phyloP scores from a whole-genome alignment of 2,888 invertebrate genomes.

The Tachystola acroxantha region DNA sequence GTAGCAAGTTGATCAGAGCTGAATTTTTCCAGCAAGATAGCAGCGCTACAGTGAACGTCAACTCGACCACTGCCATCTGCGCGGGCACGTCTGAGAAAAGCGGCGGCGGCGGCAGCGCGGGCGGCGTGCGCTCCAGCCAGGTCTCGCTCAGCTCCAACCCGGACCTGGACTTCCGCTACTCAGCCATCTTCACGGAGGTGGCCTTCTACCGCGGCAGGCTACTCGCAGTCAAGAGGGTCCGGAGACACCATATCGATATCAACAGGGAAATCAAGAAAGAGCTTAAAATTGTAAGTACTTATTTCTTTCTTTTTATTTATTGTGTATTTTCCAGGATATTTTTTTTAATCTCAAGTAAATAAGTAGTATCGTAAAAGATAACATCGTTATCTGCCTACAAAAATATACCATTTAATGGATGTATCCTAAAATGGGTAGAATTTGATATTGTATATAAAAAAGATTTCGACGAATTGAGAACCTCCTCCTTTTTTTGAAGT shows the following conservation, averaged over 20 bases:
- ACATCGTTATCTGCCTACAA: no score
- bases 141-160: slow-evolving; percentile 95
- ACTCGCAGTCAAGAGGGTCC: slow-evolving; percentile 91
- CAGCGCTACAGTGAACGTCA: slow-evolving; percentile 85
- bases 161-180: slow-evolving; percentile 93
- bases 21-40: slow-evolving; percentile 77
- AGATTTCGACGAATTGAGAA: no score
- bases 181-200: slow-evolving; percentile 93
- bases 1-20: slow-evolving; percentile 66
- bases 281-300: slow-evolving; percentile 89
- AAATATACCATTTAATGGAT: no score
- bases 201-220: slow-evolving; percentile 93
- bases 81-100: slow-evolving; percentile 66
- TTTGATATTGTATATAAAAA: no score
- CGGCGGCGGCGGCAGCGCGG: slow-evolving; percentile 41
- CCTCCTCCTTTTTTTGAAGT: no score
- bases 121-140: slow-evolving; percentile 87
- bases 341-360: no score
- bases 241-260: slow-evolving; percentile 92
- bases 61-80: slow-evolving; percentile 86
- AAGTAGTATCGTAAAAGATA: no score
- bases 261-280: slow-evolving; percentile 95
- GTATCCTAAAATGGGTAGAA: no score
- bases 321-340: no score
- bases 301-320: no score